Evolutionary conservation across 2,888 invertebrate species (phyloP), one percentile per base, ranked within the genome.

Genomic region (Drosophila fulvimacula): DNA sequence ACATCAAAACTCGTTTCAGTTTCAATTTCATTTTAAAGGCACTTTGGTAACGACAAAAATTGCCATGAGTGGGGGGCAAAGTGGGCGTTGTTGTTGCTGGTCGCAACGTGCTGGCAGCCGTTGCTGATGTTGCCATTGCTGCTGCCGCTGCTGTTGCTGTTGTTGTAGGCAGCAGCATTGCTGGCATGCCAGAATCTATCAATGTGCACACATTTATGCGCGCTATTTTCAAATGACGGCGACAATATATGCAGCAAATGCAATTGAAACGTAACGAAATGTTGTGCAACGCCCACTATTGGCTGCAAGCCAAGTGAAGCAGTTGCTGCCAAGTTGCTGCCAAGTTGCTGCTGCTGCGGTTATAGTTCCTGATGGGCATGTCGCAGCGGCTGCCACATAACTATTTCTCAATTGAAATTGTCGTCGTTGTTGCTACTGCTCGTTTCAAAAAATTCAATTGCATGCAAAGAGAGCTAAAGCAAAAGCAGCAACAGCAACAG

Each of bases 381-480:
- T 27, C 52, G 36, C 75, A 64, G 70, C 80, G 62, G 64, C 71
- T 81, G 69, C 67, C 76, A 82, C 81, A 86, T 34, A 76, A 71
- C 83, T 83, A 86, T 84, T 89, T 87, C 82, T 71, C 84, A 89
- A 87, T 87, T 87, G 76, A 83, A 89, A 84, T 84, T 87, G 84
- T 79, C 74, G 88, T 67, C 71, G 72, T 44, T 32, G 27, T 44
- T 62, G 80, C 62, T 55, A 65, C 49, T 41, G 34, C n/a, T 21
- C 15, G 24, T 24, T 44, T 9, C 24, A 44, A 44, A 24, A 24
- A 46, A 44, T 42, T 15, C 44, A 24, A 44, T 24, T 44, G 44
- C 44, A 44, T 46, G 46, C 46, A 46, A 46, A 46, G n/a, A 30
- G 46, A 10, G 46, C 46, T 10, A 24, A n/a, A n/a, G 15, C 24